phyloP scores from a whole-genome alignment of 1,140 invertebrate species.

The Trypoxylus dichotomus region DNA sequence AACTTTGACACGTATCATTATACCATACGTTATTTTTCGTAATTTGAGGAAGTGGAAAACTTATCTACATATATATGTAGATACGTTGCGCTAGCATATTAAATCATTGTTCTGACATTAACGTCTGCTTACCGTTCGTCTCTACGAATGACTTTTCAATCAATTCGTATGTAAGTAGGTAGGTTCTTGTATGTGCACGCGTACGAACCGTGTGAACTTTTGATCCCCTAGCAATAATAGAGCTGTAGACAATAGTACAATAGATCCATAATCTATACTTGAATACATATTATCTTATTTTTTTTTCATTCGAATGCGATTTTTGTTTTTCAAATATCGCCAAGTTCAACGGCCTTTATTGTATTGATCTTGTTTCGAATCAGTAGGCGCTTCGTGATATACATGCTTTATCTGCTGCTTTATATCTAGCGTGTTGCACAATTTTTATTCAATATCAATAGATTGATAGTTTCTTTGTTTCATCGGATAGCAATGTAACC shows the following conservation, averaged over 20 bases:
- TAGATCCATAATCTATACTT: constrained; percentile 20
- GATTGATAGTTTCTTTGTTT: too few relatives aligned
- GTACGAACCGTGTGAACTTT: constrained; percentile 1
- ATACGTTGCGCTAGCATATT: background rate
- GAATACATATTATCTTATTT: constrained; percentile 22
- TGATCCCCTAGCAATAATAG: constrained; percentile 5
- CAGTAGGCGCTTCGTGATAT: background rate
- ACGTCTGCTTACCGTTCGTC: background rate
- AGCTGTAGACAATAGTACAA: constrained; percentile 14
- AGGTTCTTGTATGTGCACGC: background rate
- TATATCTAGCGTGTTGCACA: background rate
- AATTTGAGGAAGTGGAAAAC: background rate
- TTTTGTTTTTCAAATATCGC: constrained; percentile 9
- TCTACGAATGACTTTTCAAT: background rate
- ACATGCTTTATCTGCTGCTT: background rate
- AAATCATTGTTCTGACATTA: background rate
- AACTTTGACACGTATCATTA: too few relatives aligned
- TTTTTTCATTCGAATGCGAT: background rate
- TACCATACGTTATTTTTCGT: background rate
- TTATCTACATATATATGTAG: background rate
- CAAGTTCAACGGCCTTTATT: background rate
- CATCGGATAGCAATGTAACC: too few relatives aligned
- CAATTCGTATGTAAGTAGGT: background rate
- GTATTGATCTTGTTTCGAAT: background rate
- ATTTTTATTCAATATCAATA: too few relatives aligned